A percentile compares a stretch with the other conserved stretches of the same genome.
These are phyloP conservation scores for Sterna hirundo DNA, from an alignment of 2,113 vertebrate species.

Conservation along the genomic window DNA sequence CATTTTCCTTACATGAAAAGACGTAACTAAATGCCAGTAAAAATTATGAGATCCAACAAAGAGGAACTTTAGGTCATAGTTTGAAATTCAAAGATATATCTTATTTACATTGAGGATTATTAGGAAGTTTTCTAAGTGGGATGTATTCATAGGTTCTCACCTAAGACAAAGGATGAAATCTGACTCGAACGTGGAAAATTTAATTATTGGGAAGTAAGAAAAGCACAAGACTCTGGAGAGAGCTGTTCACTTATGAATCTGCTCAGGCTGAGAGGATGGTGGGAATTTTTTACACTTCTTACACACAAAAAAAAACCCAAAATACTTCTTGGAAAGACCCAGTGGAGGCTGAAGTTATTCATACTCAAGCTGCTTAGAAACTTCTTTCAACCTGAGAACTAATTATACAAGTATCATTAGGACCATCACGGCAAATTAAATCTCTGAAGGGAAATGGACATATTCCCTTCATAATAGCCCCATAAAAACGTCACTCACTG, in stretches of 20 bases:
- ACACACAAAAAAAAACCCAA: background rate
- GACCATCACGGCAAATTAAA: slow-evolving; percentile 59
- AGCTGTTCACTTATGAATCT: background rate
- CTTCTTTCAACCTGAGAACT: slow-evolving; percentile 51
- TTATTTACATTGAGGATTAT: background rate
- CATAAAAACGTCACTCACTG: background rate
- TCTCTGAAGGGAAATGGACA: slow-evolving; percentile 44
- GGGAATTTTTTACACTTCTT: background rate
- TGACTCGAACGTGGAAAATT: background rate
- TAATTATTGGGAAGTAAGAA: background rate
- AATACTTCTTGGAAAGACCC: background rate
- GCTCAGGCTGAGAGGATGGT: background rate
- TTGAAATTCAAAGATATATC: background rate
- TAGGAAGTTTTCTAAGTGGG: background rate
- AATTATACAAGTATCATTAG: slow-evolving; percentile 50
- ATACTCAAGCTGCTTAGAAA: slow-evolving; percentile 31
- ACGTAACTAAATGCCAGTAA: background rate
- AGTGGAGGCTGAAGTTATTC: slow-evolving; percentile 8
- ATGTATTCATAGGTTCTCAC: background rate
- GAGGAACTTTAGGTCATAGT: background rate
- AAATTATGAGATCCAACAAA: background rate
- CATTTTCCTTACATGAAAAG: background rate
- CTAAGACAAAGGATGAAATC: background rate
- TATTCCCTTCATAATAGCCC: slow-evolving; percentile 9
- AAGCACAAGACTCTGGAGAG: background rate